Evolutionary conservation across 2,113 vertebrate genomes (phyloP), one percentile per base, ranked within the genome.

Genomic region (Gymnobelideus leadbeateri): DNA sequence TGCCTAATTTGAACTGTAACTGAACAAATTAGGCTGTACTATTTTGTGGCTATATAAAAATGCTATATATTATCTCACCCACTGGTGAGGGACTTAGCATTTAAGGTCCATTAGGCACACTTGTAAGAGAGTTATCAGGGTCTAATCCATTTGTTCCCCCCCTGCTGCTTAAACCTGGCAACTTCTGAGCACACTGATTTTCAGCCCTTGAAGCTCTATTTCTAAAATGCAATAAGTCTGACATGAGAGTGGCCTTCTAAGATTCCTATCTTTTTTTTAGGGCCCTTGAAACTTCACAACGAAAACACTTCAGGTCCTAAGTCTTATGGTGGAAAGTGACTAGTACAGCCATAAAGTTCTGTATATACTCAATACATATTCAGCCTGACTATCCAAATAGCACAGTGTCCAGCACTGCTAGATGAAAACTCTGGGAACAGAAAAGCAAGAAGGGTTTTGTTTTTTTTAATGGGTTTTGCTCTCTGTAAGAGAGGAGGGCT

Each of bases 71-170:
- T 84, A 84, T 84, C 68, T 84, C 68, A 84, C n/a, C 19, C 68
- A 43, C 68, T 84, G n/a, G n/a, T 43, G n/a, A 43, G 9, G 68
- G 16, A 43, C 68, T 43, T 84, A 43, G 68, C 37, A 84, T 84
- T 84, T 84, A 84, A 84, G 19, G 68, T n/a, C 68, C 68, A 84
- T 84, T 43, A 84, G 68, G 68, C 68, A 84, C 68, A 84, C 68
- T 84, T 84, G n/a, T 84, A 84, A 84, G 68, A 84, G 37, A 84
- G 68, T 84, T 84, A 84, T 84, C 68, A 84, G n/a, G 21, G 68
- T 84, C 68, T 43, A 84, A 84, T 84, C n/a, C 68, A 84, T 84
- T 84, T 43, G 68, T 43, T 84, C 68, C 68, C 68, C n/a, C 68
- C n/a, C 6, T 84, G 68, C 68, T 19, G n/a, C 16, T 84, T 43